These are phyloP conservation scores for Cyprinodon brontotheroides DNA, from an alignment of 2,113 vertebrate genomes.

Conservation along the genomic window DNA sequence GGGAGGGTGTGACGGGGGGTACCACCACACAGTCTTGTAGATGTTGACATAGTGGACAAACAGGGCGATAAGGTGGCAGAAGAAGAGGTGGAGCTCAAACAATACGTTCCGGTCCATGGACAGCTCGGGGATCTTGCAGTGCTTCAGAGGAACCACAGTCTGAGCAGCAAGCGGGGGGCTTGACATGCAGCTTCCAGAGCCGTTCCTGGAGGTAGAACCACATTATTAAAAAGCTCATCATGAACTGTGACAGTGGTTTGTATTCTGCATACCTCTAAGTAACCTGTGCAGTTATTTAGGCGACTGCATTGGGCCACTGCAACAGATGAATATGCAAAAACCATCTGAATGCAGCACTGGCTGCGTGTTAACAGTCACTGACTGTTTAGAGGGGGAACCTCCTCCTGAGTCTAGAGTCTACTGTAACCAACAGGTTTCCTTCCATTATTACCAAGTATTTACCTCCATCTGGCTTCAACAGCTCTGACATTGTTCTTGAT, in stretches of 20 bases:
- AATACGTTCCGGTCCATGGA: constrained; percentile 90
- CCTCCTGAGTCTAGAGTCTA: too few relatives aligned
- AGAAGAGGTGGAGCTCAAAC: constrained; percentile 96
- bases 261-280: too few relatives aligned
- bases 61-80: constrained; percentile 94
- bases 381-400: too few relatives aligned
- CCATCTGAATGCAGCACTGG: too few relatives aligned
- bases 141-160: constrained; percentile 92
- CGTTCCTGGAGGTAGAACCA: constrained; percentile 80
- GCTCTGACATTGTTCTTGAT: too few relatives aligned
- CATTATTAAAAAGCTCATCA: background rate
- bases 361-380: too few relatives aligned
- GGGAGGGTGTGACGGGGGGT: constrained; percentile 92
- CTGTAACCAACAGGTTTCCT: too few relatives aligned
- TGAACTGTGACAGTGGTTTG: background rate
- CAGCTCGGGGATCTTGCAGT: constrained; percentile 96
- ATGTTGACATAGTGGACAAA: constrained; percentile 99
- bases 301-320: too few relatives aligned
- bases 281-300: too few relatives aligned
- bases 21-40: constrained; percentile 99
- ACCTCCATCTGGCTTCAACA: too few relatives aligned
- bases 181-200: constrained; percentile 90
- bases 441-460: too few relatives aligned
- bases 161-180: constrained; percentile 94
- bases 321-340: too few relatives aligned